Evolutionary conservation across 1,140 invertebrate species (phyloP), one percentile per base, ranked within the genome.

Genomic region (Drosophila mojavensis): DNA sequence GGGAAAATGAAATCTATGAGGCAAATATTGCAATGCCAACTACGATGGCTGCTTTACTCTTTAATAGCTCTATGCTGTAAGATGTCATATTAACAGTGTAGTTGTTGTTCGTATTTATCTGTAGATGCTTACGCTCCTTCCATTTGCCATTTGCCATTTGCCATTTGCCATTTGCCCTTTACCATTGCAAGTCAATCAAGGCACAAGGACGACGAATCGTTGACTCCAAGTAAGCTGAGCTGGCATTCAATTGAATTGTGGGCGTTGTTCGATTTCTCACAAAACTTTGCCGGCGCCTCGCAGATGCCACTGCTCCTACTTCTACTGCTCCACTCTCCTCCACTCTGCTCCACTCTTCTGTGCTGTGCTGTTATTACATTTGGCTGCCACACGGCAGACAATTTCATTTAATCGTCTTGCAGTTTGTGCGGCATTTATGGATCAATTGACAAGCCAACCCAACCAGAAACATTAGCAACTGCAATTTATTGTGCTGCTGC

Each of bases 401-500:
- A 41, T 65, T 58, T 71, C 20, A 71, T 71, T 71, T 65, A 60
- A 55, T 60, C 28, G 33, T 7, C 36, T 50, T 30, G 36, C 64
- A 50, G 50, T 56, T 58, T 66, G 45, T 50, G 26, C 48, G 39
- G 39, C 60, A 75, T 70, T 70, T 65, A 67, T 74, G 51, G 65
- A 68, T 62, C 71, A 74, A 68, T 62, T 68, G 30, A 43, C 26
- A 68, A 5, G 51, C 65, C 65, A 61, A 68, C 36, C 61, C 58
- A 74, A 48, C 67, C 48, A 55, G 50, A 47, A 55, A 53, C 48
- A 53, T 47, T 61, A 17, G 47, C 56, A 61, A 54, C 39, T 54
- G 65, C 33, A 59, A 69, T 62, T 54, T 66, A 33, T 45, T 17
- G 61, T 2, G 47, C 55, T 60, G 41, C 24, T 17, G 39, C 48